Percentiles rank a stretch among this genome's conserved stretches.
phyloP scores from a whole-genome alignment of 2,113 vertebrate genomes.

The Uropsilus gracilis region DNA sequence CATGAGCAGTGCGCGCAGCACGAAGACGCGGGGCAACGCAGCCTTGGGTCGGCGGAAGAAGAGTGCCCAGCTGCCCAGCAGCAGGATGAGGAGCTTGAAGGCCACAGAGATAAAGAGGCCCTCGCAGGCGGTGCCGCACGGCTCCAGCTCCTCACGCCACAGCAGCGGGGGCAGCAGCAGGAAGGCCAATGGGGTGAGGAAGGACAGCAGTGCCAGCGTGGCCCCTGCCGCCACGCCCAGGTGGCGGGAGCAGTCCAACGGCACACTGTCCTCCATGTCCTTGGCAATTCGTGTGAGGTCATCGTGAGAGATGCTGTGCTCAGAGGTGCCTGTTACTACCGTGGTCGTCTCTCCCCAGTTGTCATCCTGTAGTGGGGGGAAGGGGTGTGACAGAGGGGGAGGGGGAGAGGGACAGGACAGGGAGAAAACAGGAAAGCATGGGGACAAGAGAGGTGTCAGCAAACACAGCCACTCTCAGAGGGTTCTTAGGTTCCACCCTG shows the following conservation, averaged over 20 bases:
- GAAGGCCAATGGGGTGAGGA: conserved; percentile 93
- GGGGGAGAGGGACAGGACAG: fast-evolving
- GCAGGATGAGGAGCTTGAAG: conserved; percentile 95
- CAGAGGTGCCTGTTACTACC: conserved; percentile 94
- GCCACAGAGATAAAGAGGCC: conserved; percentile 96
- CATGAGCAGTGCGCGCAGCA: conserved; percentile 94
- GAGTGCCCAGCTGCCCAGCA: conserved; percentile 95
- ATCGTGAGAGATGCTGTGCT: conserved; percentile 96
- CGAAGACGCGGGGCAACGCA: conserved; percentile 91
- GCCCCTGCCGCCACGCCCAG: conserved; percentile 87
- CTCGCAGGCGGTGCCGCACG: conserved; percentile 93
- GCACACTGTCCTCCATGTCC: conserved; percentile 95
- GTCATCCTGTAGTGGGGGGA: conserved; percentile 87
- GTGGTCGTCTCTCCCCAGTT: conserved; percentile 98
- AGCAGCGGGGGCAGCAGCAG: conserved; percentile 93
- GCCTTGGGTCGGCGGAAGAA: conserved; percentile 93
- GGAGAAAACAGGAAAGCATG: neutral
- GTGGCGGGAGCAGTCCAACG: conserved; percentile 93
- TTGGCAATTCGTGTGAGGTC: conserved; percentile 94
- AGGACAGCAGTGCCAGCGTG: conserved; percentile 91
- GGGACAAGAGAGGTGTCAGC: neutral
- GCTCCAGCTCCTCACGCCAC: conserved; percentile 91
- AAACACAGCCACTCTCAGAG: neutral
- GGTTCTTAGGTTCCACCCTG: neutral
- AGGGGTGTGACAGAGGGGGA: neutral